These are phyloP conservation scores for Neolamprologus longior DNA, from an alignment of 2,113 vertebrate genomes.

Conservation along the genomic window DNA sequence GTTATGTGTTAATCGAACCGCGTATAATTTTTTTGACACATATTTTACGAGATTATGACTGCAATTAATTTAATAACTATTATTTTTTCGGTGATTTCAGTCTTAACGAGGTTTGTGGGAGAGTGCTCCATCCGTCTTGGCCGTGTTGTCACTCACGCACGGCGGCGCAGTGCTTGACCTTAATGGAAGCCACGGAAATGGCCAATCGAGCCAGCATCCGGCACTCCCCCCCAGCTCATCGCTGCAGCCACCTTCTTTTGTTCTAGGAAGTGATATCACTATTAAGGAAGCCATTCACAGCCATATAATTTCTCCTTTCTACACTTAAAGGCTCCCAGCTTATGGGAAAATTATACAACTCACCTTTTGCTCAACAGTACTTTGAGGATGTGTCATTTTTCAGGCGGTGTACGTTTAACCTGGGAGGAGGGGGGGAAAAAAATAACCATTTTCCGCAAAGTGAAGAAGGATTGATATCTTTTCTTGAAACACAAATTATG, in stretches of 20 bases:
- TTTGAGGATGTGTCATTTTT: conserved; percentile 71
- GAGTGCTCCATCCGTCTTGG: conserved; percentile 86
- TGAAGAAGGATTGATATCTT: conserved; percentile 53
- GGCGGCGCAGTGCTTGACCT: conserved; percentile 77
- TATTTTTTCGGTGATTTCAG: conserved; percentile 83
- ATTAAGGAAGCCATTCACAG: conserved; percentile 69
- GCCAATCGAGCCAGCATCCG: conserved; percentile 75
- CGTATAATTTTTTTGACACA: conserved; percentile 90
- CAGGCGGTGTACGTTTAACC: conserved; percentile 61
- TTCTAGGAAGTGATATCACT: conserved; percentile 72
- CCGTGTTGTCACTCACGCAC: conserved; percentile 75
- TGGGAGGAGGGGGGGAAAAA: neutral
- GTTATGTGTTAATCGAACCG: conserved; percentile 98
- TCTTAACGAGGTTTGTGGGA: conserved; percentile 76
- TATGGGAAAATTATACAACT: conserved; percentile 78
- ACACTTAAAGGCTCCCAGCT: conserved; percentile 67
- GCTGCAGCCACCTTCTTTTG: conserved; percentile 63
- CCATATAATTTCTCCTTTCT: conserved; percentile 69
- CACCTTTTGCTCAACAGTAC: conserved; percentile 62
- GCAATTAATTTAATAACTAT: conserved; percentile 98
- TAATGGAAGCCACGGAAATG: conserved; percentile 76
- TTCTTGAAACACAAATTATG: conserved; percentile 60
- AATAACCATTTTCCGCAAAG: conserved; percentile 35
- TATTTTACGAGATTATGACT: conserved; percentile 88
- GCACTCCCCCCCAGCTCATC: conserved; percentile 58